A percentile compares a stretch with the other conserved stretches of the same genome.
These are phyloP conservation scores for Tillus elongatus DNA, from an alignment of 2,888 invertebrate genomes.

Conservation along the genomic window DNA sequence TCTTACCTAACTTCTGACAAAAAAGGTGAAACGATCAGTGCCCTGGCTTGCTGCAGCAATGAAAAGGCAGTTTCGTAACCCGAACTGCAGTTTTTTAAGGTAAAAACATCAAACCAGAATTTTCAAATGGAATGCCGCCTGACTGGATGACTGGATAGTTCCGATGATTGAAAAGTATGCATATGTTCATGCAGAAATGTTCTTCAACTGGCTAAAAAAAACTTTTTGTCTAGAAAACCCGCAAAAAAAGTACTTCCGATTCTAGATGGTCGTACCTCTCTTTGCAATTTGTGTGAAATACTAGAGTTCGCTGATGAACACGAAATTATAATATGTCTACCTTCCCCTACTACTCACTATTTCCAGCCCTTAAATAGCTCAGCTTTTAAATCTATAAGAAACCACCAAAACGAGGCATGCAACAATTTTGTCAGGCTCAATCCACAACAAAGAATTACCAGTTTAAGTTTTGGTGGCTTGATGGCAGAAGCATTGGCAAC, in stretches of 20 bases:
- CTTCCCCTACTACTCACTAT: conserved; percentile 26
- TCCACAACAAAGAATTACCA: conserved; percentile 17
- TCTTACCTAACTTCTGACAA: too few species aligned
- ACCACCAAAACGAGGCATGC: too few species aligned
- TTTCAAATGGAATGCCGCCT: conserved; percentile 20
- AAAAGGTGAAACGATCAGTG: conserved; percentile 30
- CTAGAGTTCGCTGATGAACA: conserved; percentile 23
- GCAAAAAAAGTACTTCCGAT: conserved; percentile 25
- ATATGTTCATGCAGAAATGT: conserved; percentile 18
- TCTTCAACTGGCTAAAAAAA: conserved; percentile 14
- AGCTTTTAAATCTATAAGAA: conserved; percentile 27
- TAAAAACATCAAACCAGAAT: conserved; percentile 19
- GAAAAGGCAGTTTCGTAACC: conserved; percentile 25
- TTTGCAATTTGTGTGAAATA: conserved; percentile 20
- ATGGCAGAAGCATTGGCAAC: conserved; percentile 16
- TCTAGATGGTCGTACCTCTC: conserved; percentile 30
- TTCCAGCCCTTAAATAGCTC: conserved; percentile 27
- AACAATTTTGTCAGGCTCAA: conserved; percentile 18
- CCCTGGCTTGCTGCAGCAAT: conserved; percentile 33
- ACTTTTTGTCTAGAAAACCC: conserved; percentile 29
- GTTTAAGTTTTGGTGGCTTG: conserved; percentile 19
- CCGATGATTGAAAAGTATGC: conserved; percentile 20
- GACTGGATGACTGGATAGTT: conserved; percentile 18
- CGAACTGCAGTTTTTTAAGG: conserved; percentile 17
- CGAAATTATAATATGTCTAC: conserved; percentile 26